Evolutionary conservation across 2,888 invertebrate genomes (phyloP).

Genomic region (Zeuzera pyrina): DNA sequence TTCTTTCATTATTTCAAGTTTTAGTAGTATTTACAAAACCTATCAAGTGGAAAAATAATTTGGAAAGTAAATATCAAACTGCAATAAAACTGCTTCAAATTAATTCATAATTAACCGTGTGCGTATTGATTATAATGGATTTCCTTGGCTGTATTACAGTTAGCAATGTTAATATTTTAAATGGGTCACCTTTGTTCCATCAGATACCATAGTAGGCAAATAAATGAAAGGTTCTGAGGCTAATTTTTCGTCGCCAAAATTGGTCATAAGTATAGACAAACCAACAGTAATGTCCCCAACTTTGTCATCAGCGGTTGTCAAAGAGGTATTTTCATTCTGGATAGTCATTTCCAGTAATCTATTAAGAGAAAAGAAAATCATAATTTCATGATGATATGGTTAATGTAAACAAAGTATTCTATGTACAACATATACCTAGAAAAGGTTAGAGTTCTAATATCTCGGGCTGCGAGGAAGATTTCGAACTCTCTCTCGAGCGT

Average conservation of each 20-base stretch:
- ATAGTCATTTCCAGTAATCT: constrained; percentile 69
- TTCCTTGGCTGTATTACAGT: too few species aligned
- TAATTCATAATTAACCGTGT: not conserved
- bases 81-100: not conserved
- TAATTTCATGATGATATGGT: constrained; percentile 5
- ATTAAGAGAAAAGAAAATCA: too few species aligned
- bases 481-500: too few species aligned
- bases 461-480: too few species aligned
- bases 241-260: constrained; percentile 74
- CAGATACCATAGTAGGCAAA: constrained; percentile 66
- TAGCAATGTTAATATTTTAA: too few species aligned
- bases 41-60: constrained; percentile 11
- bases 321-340: constrained; percentile 55
- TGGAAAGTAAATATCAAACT: constrained; percentile 5
- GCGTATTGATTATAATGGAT: too few species aligned
- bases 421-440: too few species aligned
- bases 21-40: constrained; percentile 4
- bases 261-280: constrained; percentile 72
- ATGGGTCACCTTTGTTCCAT: constrained; percentile 53
- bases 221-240: constrained; percentile 68
- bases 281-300: constrained; percentile 44
- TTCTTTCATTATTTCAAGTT: constrained; percentile 20
- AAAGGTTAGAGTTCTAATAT: too few species aligned
- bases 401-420: not conserved
- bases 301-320: constrained; percentile 28